Conservation (phyloP, 1,140 invertebrate genomes). For the Drosophila sp. region DNA sequence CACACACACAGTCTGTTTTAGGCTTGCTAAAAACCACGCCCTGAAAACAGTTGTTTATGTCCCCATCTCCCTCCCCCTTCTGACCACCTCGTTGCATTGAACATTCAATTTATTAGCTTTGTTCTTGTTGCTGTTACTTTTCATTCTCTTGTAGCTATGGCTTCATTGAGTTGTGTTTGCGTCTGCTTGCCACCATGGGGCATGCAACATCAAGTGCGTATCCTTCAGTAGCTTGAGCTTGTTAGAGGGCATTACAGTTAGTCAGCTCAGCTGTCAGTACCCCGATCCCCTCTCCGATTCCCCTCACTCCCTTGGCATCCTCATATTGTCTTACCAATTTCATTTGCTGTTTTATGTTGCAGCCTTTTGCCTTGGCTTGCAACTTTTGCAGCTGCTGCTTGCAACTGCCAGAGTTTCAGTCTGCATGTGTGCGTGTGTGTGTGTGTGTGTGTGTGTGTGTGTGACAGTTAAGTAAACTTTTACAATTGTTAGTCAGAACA, state of each 20-base stretch:
- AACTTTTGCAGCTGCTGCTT: conserved; percentile 13
- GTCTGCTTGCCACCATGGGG: background rate
- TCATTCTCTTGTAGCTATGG: background rate
- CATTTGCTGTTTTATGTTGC: conserved; percentile 1
- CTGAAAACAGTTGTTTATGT: no score
- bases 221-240: conserved; percentile 8
- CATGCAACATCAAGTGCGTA: conserved; percentile 20
- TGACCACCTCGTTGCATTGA: background rate
- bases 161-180: conserved; percentile 23
- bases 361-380: conserved; percentile 4
- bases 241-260: conserved; percentile 25
- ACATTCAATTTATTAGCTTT: conserved; percentile 23
- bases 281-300: no score
- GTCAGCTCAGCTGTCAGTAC: background rate
- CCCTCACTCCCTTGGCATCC: no score
- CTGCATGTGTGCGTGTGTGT: background rate
- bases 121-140: background rate
- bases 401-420: background rate
- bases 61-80: background rate
- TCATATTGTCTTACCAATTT: background rate
- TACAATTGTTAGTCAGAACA: conserved; percentile 31
- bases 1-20: no score
- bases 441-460: background rate
- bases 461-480: conserved; percentile 20
- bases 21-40: no score